Evolutionary conservation across 2,888 invertebrate genomes (phyloP), one percentile per base, ranked within the genome.

Genomic region (Bruchidius siliquastri): DNA sequence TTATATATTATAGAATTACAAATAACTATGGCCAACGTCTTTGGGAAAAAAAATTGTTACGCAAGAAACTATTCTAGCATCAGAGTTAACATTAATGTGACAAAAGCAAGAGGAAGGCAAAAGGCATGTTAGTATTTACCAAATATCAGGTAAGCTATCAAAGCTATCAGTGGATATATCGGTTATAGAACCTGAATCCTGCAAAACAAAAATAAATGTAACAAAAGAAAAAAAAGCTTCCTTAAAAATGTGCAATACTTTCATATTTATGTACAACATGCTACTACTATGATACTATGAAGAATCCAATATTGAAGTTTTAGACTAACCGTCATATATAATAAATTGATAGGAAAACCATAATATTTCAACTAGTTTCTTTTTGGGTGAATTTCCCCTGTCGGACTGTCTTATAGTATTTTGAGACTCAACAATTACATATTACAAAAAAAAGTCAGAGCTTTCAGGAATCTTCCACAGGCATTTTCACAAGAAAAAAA

Each of bases 121-220:
- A 13, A 18, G 13, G 49, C 18, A 49, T 49, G 80, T 80, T 81
- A 81, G 80, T 82, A 82, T 79, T 81, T 82, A 82, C 82, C 81
- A 79, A 73, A 75, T 75, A 73, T 74, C 77, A 81, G 76, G 49
- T 49, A 77, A 77, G 77, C 80, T 82, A 72, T 80, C 81, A 74
- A 77, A 77, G 77, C 80, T 82, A 72, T 80, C 81, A 74, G 80
- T 79, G 71, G 81, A 80, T 77, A 79, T 74, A 74, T 83, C 82
- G 72, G 79, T 82, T 78, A 82, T 79, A 74, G 81, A 81, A 79
- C 78, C 80, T 79, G 82, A 82, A 77, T 80, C 84, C 83, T 84
- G 83, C 78, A 84, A 83, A 77, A 71, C 18, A 75, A 78, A 79
- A 79, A 77, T 67, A 74, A 78, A 73, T 67, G 70, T 69, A 71